Evolutionary conservation across 2,113 vertebrate species (phyloP).

Genomic region (Saimiri boliviensis): DNA sequence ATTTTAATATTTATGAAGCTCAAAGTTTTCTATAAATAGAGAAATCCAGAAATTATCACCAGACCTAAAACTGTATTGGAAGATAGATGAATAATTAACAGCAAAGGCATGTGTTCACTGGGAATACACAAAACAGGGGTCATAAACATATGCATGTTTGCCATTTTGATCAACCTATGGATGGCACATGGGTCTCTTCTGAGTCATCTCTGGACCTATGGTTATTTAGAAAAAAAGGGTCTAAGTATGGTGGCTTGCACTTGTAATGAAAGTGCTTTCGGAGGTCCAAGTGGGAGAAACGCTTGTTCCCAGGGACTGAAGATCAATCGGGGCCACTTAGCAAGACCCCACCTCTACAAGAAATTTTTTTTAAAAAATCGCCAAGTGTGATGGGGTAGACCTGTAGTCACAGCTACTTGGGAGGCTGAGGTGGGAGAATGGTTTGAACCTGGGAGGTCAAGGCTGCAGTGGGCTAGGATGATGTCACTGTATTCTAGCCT

Average conservation of each 20-base stretch:
- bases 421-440: no score
- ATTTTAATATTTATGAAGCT: conserved; percentile 73
- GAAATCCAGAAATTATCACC: conserved; percentile 64
- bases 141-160: not conserved
- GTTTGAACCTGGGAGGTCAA: no score
- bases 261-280: not conserved
- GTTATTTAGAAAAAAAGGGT: not conserved
- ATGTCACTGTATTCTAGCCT: no score
- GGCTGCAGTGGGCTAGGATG: no score
- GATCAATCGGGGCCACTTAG: not conserved
- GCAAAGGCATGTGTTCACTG: not conserved
- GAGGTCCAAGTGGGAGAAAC: not conserved
- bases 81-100: conserved; percentile 59
- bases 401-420: not conserved
- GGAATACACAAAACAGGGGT: not conserved
- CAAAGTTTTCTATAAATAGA: conserved; percentile 77
- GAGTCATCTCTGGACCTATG: fast-evolving
- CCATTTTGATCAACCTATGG: not conserved
- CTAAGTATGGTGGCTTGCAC: not conserved
- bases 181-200: not conserved
- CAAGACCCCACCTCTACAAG: not conserved
- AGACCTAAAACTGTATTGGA: conserved; percentile 54
- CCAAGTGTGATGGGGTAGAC: not conserved
- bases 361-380: fast-evolving
- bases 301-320: not conserved